Base-by-base conservation (phyloP, 2,888 invertebrate genomes). In the Spilarctia lutea region DNA sequence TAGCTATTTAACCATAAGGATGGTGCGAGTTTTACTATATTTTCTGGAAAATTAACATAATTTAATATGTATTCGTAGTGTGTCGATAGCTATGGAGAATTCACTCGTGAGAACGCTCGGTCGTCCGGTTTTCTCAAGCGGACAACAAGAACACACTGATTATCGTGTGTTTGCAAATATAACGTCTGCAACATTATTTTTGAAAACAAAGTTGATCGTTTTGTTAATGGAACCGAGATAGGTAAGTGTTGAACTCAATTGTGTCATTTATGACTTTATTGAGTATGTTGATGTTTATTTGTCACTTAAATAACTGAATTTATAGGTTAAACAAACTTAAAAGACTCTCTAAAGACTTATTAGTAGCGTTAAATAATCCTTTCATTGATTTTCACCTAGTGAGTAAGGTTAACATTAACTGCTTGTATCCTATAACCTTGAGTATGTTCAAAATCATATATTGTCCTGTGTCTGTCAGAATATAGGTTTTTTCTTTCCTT, bases 121-220 rank as follows among this genome's bases (percentile, higher is more conserved):
- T 81, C 77, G 87, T 88, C 88, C 86, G 85, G 88, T 91, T 91
- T 91, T 94, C 94, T 91, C 93, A 92, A 91, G 89, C 87, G 84
- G 81, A 85, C 88, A 86, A 85, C 85, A 88, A 87, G 86, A 86
- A 82, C 82, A 78, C 86, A 85, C 85, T 89, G 89, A 90, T 91
- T 89, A 86, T 82, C 79, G 86, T 82, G 87, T 93, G 91, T 94
- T 93, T 93, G 91, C 91, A 91, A 93, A 94, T 92, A 91, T 86
- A 86, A 74, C 83, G 86, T 86, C 87, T 88, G 89, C 85, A 79
- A 73, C 73, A 75, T 68, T 88, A 88, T 88, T 89, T 85, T 82
- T 79, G 78, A 80, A 83, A 88, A 87, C 86, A 83, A 81, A 77
- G 77, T 78, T 77, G 79, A 79, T 76, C 79, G 72, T 71, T 78